phyloP scores from a whole-genome alignment of 2,888 invertebrate species.

The Netelia inedita region DNA sequence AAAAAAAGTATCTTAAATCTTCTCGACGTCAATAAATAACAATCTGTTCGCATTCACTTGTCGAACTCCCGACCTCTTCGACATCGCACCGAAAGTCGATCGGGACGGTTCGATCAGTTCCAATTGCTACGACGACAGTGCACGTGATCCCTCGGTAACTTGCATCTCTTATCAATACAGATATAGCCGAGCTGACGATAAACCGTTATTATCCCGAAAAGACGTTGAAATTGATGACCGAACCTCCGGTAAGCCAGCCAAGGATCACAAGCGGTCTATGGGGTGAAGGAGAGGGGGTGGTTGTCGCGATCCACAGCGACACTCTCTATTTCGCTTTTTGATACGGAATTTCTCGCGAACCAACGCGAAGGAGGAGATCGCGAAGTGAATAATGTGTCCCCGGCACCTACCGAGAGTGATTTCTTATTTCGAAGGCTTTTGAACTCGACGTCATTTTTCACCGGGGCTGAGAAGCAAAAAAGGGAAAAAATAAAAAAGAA shows the following conservation, averaged over 20 bases:
- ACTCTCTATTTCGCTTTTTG: slow-evolving; percentile 46
- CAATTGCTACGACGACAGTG: slow-evolving; percentile 21
- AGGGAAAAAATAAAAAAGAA: no score
- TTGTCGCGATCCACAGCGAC: slow-evolving; percentile 16
- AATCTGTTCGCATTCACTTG: background rate
- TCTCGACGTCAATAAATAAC: background rate
- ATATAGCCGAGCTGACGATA: background rate
- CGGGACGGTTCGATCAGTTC: slow-evolving; percentile 1
- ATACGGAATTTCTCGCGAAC: slow-evolving; percentile 42
- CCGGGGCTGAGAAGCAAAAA: slow-evolving; percentile 42
- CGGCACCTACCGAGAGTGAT: slow-evolving; percentile 73
- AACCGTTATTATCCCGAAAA: slow-evolving; percentile 45
- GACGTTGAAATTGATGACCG: slow-evolving; percentile 78
- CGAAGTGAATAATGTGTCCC: slow-evolving; percentile 67
- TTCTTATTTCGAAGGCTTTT: slow-evolving; percentile 81
- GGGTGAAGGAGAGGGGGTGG: slow-evolving; percentile 16
- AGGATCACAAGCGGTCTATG: slow-evolving; percentile 68
- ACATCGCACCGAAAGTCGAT: slow-evolving; percentile 6
- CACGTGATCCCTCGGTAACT: background rate
- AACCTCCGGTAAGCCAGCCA: slow-evolving; percentile 60
- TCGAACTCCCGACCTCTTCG: slow-evolving; percentile 14
- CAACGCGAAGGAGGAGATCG: slow-evolving; percentile 10
- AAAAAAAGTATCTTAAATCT: background rate
- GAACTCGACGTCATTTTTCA: slow-evolving; percentile 81
- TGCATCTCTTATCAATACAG: slow-evolving; percentile 15